Evolutionary conservation across 2,888 invertebrate species (phyloP), one percentile per base, ranked within the genome.

Genomic region (Yponomeuta evonymella): DNA sequence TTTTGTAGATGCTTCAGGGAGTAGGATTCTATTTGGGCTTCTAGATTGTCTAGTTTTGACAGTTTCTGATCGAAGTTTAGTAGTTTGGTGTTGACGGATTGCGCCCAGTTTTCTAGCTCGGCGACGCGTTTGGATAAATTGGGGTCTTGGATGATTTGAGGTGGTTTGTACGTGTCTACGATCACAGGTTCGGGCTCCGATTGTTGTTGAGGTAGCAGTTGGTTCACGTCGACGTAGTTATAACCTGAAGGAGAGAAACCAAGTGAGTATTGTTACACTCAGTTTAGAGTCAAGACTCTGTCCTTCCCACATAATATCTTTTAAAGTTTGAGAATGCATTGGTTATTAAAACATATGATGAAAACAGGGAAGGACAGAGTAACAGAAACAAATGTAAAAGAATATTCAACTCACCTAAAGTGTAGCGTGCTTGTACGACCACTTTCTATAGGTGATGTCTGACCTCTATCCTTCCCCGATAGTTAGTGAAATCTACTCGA

Each of bases 311-410:
- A 76, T 84, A 79, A 75, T 84, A 62, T n/a, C 51, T 68, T 51
- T n/a, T n/a, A 8, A 6, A 68, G n/a, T 51, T 68, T 12, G n/a
- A 51, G 2, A 58, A 15, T 15, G 36, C 2, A 29, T 64, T 64
- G 11, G n/a, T 64, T 30, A 64, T 29, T 29, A 23, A 64, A 10
- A 10, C 1, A 8, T 29, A 5, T 1, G 2, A 23, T 30, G 29
- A 23, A 29, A 84, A 86, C 93, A 93, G 94, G 94, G 94, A 94
- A 94, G 94, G 94, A 94, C 94, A 94, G 94, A 94, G 94, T 82
- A 76, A 70, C 79, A 77, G 75, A 79, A 78, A 78, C 74, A 43
- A 62, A 69, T 67, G 48, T 82, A 78, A 76, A 81, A 75, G 80
- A 76, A 77, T 79, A 77, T 75, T 73, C 73, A 79, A 92, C 91